phyloP scores from a whole-genome alignment of 2,888 invertebrate species.

The Ditylenchus weischeri region DNA sequence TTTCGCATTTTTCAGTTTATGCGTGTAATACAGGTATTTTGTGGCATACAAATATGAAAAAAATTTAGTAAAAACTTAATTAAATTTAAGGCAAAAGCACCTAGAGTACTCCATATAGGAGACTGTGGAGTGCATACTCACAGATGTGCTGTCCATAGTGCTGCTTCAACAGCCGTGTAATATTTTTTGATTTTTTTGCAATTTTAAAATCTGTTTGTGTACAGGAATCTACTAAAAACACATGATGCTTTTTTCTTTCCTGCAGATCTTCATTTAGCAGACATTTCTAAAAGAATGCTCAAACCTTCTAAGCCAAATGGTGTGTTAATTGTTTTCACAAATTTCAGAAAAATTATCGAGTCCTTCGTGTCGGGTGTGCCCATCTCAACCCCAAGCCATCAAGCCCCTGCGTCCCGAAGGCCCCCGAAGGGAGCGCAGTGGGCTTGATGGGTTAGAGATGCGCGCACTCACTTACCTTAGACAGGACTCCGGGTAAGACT shows the following conservation, averaged over 20 bases:
- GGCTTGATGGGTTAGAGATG: too few species aligned
- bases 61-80: neutral
- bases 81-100: slow-evolving; percentile 62
- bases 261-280: slow-evolving; percentile 26
- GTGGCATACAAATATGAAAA: neutral
- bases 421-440: too few species aligned
- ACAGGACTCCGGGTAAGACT: too few species aligned
- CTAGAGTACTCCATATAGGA: slow-evolving; percentile 94
- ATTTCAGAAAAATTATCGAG: too few species aligned
- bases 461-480: too few species aligned
- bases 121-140: slow-evolving; percentile 76
- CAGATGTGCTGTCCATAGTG: slow-evolving; percentile 37
- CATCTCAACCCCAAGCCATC: too few species aligned
- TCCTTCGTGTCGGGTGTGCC: too few species aligned
- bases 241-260: slow-evolving; percentile 38
- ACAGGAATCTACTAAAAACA: slow-evolving; percentile 31
- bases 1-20: too few species aligned
- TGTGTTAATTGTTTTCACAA: too few species aligned
- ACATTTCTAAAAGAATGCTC: slow-evolving; percentile 50
- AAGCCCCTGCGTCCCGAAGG: too few species aligned
- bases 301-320: slow-evolving; percentile 68
- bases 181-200: slow-evolving; percentile 16
- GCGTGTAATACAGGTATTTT: too few species aligned
- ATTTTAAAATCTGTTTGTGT: slow-evolving; percentile 1
- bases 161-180: slow-evolving; percentile 34